These are phyloP conservation scores for Periphyllus acericola DNA, from an alignment of 2,888 invertebrate species.

Conservation along the genomic window DNA sequence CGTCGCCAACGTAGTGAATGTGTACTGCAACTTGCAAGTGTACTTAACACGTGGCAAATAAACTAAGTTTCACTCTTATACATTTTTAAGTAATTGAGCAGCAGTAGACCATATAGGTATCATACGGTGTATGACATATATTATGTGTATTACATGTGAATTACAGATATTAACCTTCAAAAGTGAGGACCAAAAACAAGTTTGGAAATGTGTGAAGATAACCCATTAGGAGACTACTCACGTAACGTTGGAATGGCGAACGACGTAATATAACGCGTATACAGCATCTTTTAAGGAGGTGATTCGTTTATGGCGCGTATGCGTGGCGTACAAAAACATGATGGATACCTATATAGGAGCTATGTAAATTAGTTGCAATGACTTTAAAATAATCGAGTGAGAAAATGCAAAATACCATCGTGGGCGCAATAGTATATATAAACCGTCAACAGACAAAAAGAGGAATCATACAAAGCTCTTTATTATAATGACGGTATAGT, in stretches of 20 bases:
- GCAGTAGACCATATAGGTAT: no score
- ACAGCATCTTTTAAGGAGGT: not conserved
- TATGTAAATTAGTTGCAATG: not conserved
- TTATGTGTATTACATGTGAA: not conserved
- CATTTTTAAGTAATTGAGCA: no score
- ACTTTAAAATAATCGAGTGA: not conserved
- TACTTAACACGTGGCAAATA: no score
- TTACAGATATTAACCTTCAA: not conserved
- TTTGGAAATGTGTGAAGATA: constrained; percentile 6
- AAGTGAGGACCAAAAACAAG: not conserved
- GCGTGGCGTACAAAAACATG: not conserved
- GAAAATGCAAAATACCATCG: not conserved
- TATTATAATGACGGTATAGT: no score
- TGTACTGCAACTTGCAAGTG: no score
- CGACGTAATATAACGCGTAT: constrained; percentile 9
- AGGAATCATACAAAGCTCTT: no score
- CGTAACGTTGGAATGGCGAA: not conserved
- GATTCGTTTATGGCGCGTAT: not conserved
- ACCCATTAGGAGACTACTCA: constrained; percentile 22
- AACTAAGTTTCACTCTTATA: no score
- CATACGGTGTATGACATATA: no score
- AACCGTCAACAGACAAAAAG: no score
- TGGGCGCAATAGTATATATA: no score
- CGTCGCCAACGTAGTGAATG: no score
- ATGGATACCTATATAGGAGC: not conserved